A percentile compares a stretch with the other conserved stretches of the same genome.
phyloP scores from a whole-genome alignment of 2,113 vertebrate genomes.

The Myotis brandtii region DNA sequence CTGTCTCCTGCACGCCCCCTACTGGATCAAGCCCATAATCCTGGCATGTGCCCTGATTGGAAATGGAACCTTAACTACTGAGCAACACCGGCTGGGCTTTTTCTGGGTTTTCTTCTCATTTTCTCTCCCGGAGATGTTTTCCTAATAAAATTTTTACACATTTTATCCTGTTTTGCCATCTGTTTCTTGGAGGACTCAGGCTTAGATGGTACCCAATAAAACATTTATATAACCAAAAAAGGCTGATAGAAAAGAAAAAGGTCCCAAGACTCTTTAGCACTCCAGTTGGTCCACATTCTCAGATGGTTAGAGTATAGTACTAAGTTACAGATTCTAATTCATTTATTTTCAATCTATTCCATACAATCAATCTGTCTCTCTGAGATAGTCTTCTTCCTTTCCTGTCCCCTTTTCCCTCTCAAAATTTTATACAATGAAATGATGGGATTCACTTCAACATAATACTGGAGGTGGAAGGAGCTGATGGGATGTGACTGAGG shows the following conservation, averaged over 20 bases:
- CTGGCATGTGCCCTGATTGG: too few relatives aligned
- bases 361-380: neutral
- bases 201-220: neutral
- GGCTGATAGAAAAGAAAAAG: neutral
- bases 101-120: neutral
- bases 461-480: neutral
- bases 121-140: neutral
- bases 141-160: neutral
- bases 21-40: too few relatives aligned
- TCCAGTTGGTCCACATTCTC: neutral
- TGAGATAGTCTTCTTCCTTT: neutral
- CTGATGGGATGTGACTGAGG: neutral
- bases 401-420: neutral
- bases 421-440: neutral
- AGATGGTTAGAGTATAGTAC: neutral
- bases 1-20: too few relatives aligned
- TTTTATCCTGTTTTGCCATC: neutral
- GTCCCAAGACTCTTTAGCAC: neutral
- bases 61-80: too few relatives aligned
- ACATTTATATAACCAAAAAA: neutral
- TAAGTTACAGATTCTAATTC: neutral
- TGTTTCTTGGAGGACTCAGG: neutral
- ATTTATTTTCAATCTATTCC: neutral
- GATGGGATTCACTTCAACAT: slow-evolving; percentile 1
- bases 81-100: too few relatives aligned